These are phyloP conservation scores for Pempheris klunzingeri DNA, from an alignment of 2,797 vertebrate genomes.

Conservation along the genomic window DNA sequence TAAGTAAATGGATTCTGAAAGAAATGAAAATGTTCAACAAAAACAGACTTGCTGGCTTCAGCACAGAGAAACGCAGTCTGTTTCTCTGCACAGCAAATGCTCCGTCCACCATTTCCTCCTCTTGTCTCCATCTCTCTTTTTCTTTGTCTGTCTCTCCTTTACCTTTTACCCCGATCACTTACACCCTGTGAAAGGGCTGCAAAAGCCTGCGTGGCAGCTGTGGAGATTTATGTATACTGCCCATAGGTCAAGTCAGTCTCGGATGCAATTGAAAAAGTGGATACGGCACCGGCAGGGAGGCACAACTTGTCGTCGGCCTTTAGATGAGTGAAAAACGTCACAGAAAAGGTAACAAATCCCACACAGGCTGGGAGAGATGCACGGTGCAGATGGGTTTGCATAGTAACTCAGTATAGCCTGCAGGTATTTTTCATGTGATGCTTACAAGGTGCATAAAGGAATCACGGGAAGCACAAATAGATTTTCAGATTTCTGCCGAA, in stretches of 20 bases:
- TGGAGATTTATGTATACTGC: conserved; percentile 55
- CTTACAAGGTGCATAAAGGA: conserved; percentile 24
- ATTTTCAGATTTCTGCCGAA: conserved; percentile 29
- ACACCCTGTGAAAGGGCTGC: conserved; percentile 17
- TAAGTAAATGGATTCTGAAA: conserved; percentile 67
- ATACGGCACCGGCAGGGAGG: conserved; percentile 25
- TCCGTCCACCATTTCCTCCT: conserved; percentile 2
- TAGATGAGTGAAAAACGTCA: conserved; percentile 66
- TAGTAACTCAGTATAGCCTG: conserved; percentile 34
- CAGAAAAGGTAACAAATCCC: conserved; percentile 48
- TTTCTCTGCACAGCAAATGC: conserved; percentile 36
- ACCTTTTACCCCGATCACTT: conserved; percentile 31
- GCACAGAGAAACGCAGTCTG: conserved; percentile 12
- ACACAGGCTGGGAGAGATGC: conserved; percentile 40
- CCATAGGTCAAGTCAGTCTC: conserved; percentile 54
- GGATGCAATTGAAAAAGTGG: conserved; percentile 59
- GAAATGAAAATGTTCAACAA: conserved; percentile 57
- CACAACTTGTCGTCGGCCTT: conserved; percentile 41
- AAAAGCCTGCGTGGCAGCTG: conserved; percentile 13
- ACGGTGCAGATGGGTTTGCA: conserved; percentile 41
- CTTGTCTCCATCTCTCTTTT: neutral
- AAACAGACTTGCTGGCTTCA: conserved; percentile 41
- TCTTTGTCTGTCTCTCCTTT: conserved; percentile 21
- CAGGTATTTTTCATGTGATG: conserved; percentile 18
- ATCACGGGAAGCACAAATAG: conserved; percentile 38